Percentiles rank a stretch among this genome's conserved stretches.
These are phyloP conservation scores for Euzophera pinguis DNA, from an alignment of 2,888 invertebrate genomes.

Conservation along the genomic window DNA sequence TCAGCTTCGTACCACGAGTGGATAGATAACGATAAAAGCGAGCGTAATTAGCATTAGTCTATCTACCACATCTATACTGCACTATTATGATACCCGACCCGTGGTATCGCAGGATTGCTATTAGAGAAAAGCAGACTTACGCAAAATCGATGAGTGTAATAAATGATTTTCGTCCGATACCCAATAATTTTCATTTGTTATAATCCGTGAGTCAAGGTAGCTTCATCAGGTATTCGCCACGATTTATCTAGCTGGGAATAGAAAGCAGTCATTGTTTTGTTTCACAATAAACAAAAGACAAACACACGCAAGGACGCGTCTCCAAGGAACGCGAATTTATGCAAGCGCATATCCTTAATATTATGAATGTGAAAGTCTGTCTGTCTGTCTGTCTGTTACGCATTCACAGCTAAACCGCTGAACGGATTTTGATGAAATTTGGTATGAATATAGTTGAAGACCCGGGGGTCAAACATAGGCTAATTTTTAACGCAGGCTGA, in stretches of 20 bases:
- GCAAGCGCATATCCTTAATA: slow-evolving; percentile 9
- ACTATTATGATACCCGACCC: slow-evolving; percentile 32
- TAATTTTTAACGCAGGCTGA: no score
- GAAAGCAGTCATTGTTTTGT: slow-evolving; percentile 52
- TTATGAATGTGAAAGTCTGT: neutral
- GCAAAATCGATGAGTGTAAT: no score
- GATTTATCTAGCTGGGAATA: slow-evolving; percentile 36
- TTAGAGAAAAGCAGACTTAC: no score
- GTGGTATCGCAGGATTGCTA: slow-evolving; percentile 31
- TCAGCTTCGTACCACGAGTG: slow-evolving; percentile 33
- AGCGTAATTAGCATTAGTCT: slow-evolving; percentile 41
- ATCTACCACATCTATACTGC: no score
- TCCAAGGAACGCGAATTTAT: slow-evolving; percentile 35
- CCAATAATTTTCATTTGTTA: no score
- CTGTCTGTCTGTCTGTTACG: no score
- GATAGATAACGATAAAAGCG: slow-evolving; percentile 39
- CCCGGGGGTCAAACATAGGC: no score
- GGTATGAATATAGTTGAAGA: no score
- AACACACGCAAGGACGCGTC: slow-evolving; percentile 38
- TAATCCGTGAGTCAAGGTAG: no score
- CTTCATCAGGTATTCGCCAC: slow-evolving; percentile 35
- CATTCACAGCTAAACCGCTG: no score
- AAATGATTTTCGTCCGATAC: no score
- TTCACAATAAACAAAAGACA: slow-evolving; percentile 42
- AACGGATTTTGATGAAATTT: no score